phyloP scores from a whole-genome alignment of 2,888 invertebrate genomes.

The Tipula unca region DNA sequence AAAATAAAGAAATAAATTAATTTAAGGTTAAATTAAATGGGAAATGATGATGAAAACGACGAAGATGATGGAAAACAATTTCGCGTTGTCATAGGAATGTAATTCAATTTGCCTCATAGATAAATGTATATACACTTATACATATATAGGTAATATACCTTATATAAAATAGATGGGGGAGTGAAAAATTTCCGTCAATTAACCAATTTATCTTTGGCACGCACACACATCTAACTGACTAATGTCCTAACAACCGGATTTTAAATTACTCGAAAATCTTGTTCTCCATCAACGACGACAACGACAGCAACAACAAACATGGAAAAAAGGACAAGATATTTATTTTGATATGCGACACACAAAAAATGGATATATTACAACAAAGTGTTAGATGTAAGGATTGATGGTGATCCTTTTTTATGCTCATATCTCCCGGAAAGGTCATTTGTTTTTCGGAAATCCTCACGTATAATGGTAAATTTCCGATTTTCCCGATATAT shows the following conservation, averaged over 20 bases:
- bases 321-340: neutral
- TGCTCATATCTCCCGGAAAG: neutral
- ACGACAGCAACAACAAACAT: neutral
- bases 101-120: neutral
- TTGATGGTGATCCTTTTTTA: neutral
- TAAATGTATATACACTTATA: neutral
- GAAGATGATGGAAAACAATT: constrained; percentile 18
- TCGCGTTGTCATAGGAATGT: constrained; percentile 18
- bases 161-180: neutral
- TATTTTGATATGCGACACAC: constrained; percentile 14
- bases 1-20: neutral
- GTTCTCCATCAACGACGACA: neutral
- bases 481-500: neutral
- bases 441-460: neutral
- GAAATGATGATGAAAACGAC: constrained; percentile 1
- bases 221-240: neutral
- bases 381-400: neutral
- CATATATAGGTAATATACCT: neutral
- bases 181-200: neutral
- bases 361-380: neutral
- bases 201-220: neutral
- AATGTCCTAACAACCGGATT: neutral
- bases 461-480: neutral
- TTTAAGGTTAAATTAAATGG: constrained; percentile 17
- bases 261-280: neutral